These are phyloP conservation scores for Sarcophaga variegata DNA, from an alignment of 2,888 invertebrate species.

Conservation along the genomic window DNA sequence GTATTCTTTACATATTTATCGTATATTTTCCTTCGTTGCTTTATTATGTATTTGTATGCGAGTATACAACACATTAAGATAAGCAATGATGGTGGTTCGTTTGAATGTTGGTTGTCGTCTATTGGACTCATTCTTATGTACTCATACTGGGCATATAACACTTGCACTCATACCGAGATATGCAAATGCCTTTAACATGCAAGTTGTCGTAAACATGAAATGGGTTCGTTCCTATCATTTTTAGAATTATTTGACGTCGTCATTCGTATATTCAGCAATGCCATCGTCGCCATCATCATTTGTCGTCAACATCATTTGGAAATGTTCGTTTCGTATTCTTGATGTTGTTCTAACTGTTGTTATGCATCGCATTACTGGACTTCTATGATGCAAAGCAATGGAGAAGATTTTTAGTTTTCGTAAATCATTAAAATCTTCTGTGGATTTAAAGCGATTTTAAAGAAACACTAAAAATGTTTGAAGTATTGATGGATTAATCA, in stretches of 20 bases:
- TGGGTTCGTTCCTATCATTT: constrained; percentile 79
- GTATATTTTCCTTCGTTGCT: not conserved
- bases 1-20: not conserved
- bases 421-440: too few species aligned
- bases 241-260: constrained; percentile 80
- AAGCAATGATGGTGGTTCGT: too few species aligned
- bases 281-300: constrained; percentile 52
- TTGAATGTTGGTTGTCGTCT: too few species aligned
- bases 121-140: constrained; percentile 33
- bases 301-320: constrained; percentile 27
- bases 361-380: not conserved
- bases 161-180: constrained; percentile 15
- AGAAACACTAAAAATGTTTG: too few species aligned
- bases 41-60: too few species aligned
- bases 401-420: too few species aligned
- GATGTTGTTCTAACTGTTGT: not conserved
- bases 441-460: too few species aligned
- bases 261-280: constrained; percentile 59
- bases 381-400: not conserved
- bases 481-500: too few species aligned
- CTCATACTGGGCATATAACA: constrained; percentile 24
- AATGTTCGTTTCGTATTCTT: constrained; percentile 18
- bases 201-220: constrained; percentile 78
- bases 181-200: constrained; percentile 66
- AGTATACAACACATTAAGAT: too few species aligned